Conservation (phyloP, 2,113 vertebrate genomes). For the Marcusenius ussheri region DNA sequence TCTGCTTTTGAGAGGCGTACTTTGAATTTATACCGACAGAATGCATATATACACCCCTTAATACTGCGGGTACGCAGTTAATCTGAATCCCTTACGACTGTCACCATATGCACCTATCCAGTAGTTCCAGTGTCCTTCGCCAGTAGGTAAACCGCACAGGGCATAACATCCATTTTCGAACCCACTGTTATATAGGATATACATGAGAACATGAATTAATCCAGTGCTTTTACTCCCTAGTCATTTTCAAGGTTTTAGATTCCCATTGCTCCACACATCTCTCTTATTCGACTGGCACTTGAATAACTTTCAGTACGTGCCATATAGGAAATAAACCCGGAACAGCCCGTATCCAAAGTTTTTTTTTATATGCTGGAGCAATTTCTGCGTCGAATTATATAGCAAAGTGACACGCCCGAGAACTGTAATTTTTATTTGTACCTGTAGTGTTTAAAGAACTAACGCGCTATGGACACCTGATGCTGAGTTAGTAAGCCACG, state of each 20-base stretch:
- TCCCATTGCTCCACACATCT: not conserved
- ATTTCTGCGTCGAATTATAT: not conserved
- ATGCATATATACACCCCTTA: not conserved
- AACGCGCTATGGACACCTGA: not conserved
- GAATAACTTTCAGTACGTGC: not conserved
- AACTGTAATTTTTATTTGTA: not conserved
- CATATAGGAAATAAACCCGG: not conserved
- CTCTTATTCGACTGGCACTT: not conserved
- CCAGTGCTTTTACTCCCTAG: not conserved
- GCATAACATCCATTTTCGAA: not conserved
- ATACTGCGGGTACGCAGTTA: not conserved
- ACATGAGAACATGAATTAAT: not conserved
- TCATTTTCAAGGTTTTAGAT: not conserved
- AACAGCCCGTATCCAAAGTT: not conserved
- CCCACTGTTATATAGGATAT: not conserved
- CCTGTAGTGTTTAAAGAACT: not conserved
- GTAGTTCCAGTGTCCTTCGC: not conserved
- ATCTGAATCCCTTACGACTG: not conserved
- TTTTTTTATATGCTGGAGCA: not conserved
- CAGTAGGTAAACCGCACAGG: not conserved
- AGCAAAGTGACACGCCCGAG: not conserved
- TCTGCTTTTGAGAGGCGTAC: constrained; percentile 13
- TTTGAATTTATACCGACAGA: not conserved
- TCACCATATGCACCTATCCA: not conserved
- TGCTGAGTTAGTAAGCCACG: not conserved